Evolutionary conservation across 2,888 invertebrate species (phyloP), one percentile per base, ranked within the genome.

Genomic region (Tetropium fuscum): DNA sequence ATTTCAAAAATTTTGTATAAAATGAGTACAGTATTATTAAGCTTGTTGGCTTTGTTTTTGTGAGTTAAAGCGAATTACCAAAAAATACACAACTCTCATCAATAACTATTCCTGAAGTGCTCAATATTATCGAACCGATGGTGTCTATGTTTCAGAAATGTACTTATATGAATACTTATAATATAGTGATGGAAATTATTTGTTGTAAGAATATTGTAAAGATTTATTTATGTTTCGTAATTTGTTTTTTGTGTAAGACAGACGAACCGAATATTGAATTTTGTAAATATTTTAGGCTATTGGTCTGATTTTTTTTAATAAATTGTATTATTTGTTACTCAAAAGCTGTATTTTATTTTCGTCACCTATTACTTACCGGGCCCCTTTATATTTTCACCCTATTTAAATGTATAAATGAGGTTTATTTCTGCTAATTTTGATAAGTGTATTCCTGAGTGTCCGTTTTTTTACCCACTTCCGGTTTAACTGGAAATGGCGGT

Each of bases 111-210:
- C 25, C 8, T 25, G 62, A 55, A 51, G 59, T 63, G 65, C 64
- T 66, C 60, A 65, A 70, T 70, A 66, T 72, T 72, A 64, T 65
- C 64, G 15, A n/a, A n/a, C n/a, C n/a, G n/a, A n/a, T n/a, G n/a
- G n/a, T n/a, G n/a, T n/a, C n/a, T n/a, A n/a, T n/a, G n/a, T n/a
- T n/a, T n/a, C n/a, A n/a, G n/a, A n/a, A n/a, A n/a, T n/a, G n/a
- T n/a, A n/a, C n/a, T n/a, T n/a, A n/a, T n/a, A n/a, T n/a, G n/a
- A n/a, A n/a, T n/a, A n/a, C n/a, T n/a, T n/a, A n/a, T n/a, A n/a
- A n/a, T n/a, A n/a, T n/a, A n/a, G n/a, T n/a, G n/a, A n/a, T n/a
- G n/a, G n/a, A n/a, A n/a, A n/a, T n/a, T n/a, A 22, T 38, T 3
- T 34, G 18, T 40, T 51, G 19, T 53, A 41, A 15, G 30, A 53